Evolutionary conservation across 64 coral and sea anemone genomes (phyloP), one percentile per base, ranked within the genome.

Genomic region (Pocillopora verrucosa): DNA sequence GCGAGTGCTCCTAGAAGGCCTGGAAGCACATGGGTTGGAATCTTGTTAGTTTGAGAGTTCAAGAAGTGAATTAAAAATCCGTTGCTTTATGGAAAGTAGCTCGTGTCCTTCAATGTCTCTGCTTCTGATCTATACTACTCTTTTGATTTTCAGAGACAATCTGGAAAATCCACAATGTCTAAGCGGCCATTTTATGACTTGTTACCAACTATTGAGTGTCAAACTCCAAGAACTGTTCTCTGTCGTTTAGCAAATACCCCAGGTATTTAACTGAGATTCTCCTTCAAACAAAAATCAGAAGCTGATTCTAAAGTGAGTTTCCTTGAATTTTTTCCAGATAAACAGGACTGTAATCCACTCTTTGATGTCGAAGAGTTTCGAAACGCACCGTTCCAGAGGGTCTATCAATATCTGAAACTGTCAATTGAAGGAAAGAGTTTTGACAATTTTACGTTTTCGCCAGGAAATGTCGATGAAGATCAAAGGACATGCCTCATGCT

Each of bases 351-450:
- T 10, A 87, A 77, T 80, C 90, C 90, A 82, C 64, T 87, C 38
- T 79, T 98, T 11, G 95, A 98, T 60, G 64, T 67, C 30, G 75
- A 93, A 36, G 92, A 91, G 74, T 85, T 91, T 65, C 74, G 36
- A 17, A 93, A 89, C 84, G 45, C 77, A 62, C 91, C 78, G 34
- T 88, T 93, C 24, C 91, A 98, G 74, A 79, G 91, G 30, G 91
- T 84, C n/a, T 91, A 84, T 63, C 95, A 98, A 59, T 98, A 98
- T 74, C 89, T 98, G 9, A 68, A 76, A 6, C 59, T 67, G 16
- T 90, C 77, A 62, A 74, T 60, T 13, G 25, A 80, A 25, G 85
- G 92, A 30, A 11, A 59, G 36, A 88, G 63, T 36, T 56, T 98
- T 60, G 95, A 98, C 57, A 77, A 83, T 13, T 92, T 79, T 30